phyloP scores from a whole-genome alignment of 1,140 invertebrate species.

The Leptinotarsa lineolata region DNA sequence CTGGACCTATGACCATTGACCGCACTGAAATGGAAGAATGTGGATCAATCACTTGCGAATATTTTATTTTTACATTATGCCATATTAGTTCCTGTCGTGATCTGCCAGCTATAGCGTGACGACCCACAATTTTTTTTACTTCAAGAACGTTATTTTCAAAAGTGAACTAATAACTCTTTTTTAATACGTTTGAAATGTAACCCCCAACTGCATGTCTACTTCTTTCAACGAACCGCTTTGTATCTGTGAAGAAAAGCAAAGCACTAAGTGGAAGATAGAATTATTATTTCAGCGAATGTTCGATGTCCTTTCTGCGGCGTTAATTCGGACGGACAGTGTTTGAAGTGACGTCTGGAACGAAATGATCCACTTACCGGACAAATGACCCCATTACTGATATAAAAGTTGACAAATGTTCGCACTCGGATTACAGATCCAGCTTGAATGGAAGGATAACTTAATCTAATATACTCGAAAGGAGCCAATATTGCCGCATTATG shows the following conservation, averaged over 20 bases:
- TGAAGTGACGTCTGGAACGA: slow-evolving; percentile 38
- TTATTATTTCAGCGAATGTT: slow-evolving; percentile 7
- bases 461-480: slow-evolving; percentile 38
- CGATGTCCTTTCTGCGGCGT: slow-evolving; percentile 1
- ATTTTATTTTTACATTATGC: no score
- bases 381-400: slow-evolving; percentile 46
- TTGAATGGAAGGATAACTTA: slow-evolving; percentile 41
- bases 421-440: slow-evolving; percentile 41
- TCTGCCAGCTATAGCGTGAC: no score
- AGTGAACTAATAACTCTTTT: no score
- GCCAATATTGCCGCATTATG: slow-evolving; percentile 20
- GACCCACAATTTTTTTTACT: no score
- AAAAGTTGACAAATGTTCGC: slow-evolving; percentile 45
- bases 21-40: no score
- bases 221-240: neutral
- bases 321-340: slow-evolving; percentile 40
- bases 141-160: no score
- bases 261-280: slow-evolving; percentile 7
- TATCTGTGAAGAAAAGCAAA: slow-evolving; percentile 1
- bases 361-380: slow-evolving; percentile 41
- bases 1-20: no score
- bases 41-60: no score
- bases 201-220: neutral
- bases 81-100: no score
- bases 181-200: neutral